Conservation (phyloP, 2,888 invertebrate genomes). For the Dasypolia templi region DNA sequence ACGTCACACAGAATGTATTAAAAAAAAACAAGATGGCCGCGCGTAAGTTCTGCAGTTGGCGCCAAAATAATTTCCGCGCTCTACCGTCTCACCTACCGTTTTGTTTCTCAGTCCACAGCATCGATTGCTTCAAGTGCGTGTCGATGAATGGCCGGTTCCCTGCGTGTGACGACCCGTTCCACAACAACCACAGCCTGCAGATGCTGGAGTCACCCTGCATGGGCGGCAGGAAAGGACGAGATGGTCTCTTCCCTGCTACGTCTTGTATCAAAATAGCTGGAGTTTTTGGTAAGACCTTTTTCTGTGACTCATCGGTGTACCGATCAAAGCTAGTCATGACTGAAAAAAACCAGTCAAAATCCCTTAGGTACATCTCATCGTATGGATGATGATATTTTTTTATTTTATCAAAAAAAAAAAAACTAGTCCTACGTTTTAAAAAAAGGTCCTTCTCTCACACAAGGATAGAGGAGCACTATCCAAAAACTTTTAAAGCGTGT, state of each 20-base stretch:
- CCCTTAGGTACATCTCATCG: too few species aligned
- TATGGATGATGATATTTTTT: too few species aligned
- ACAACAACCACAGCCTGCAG: conserved; percentile 96
- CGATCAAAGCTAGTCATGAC: too few species aligned
- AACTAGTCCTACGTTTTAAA: too few species aligned
- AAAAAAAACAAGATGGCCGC: not conserved
- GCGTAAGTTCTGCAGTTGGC: not conserved
- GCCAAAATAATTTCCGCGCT: not conserved
- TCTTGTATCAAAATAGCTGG: conserved; percentile 99
- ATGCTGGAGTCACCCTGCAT: conserved; percentile 97
- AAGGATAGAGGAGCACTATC: too few species aligned
- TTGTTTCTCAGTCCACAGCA: conserved; percentile 86
- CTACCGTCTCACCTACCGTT: too few species aligned
- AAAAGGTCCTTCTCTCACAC: too few species aligned
- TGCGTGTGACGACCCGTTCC: conserved; percentile 98
- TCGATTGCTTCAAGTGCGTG: conserved; percentile 99
- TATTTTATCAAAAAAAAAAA: too few species aligned
- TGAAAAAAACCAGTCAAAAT: too few species aligned
- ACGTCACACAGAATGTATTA: not conserved
- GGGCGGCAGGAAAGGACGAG: conserved; percentile 97
- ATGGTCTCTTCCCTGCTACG: conserved; percentile 98
- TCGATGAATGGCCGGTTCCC: conserved; percentile 96
- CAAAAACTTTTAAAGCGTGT: too few species aligned
- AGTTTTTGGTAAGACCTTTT: conserved; percentile 93
- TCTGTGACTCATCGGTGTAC: not conserved